Evolutionary conservation across 2,113 vertebrate species (phyloP), one percentile per base, ranked within the genome.

Genomic region (Stegostoma tigrinum): DNA sequence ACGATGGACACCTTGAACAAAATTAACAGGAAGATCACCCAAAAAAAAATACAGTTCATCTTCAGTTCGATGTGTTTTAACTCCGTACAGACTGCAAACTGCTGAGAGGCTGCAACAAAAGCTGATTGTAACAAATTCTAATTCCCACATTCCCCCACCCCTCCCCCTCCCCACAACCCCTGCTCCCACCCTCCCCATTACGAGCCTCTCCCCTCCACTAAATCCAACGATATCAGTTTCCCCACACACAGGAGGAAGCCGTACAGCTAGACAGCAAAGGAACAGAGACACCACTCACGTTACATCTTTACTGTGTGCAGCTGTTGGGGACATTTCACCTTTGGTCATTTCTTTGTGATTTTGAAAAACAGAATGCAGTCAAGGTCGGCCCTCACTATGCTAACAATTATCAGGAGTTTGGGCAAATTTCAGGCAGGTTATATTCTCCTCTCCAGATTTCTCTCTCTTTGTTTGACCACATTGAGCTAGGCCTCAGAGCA

Each of bases 361-460:
- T 97, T 96, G 97, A 96, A 96, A 96, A 96, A 96, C 95, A 96
- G 96, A 97, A 97, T 97, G 96, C 96, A 97, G 96, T 96, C 96
- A 96, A 97, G 97, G 96, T 96, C 96, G 96, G 97, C 97, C 97
- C 96, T 96, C 96, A 95, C 96, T 95, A 95, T 10, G 95, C 96
- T 96, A 96, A 96, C 97, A 96, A 97, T 97, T 96, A 96, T 96
- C 95, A 72, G 95, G 96, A 96, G 96, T 97, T 96, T 97, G 95
- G 97, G 97, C 97, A 97, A 67, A 96, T 96, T 96, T 52, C 23
- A 52, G 19, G 5, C 78, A 42, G 78, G 3, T 21, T 83, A 42
- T 6, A 21, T 21, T 42, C 21, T n/a, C 2, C n/a, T 21, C 38
- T 83, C 17, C 17, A 83, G 38, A 21, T 83, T 42, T 83, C 0